Conservation (phyloP, 2,888 invertebrate genomes). For the Silvanus unidentatus region DNA sequence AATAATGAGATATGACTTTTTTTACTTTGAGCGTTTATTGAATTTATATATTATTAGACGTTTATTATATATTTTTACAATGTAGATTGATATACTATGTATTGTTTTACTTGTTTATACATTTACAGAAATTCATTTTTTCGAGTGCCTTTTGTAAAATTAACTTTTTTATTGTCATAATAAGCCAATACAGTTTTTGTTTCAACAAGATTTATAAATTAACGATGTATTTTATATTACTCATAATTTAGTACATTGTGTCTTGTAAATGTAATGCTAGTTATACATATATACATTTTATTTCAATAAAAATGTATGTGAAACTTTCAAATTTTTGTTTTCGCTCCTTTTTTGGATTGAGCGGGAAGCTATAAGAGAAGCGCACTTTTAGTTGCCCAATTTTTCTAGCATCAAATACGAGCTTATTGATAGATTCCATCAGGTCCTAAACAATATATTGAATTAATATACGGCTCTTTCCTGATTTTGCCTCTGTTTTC, state of each 20-base stretch:
- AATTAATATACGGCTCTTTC: too few relatives aligned
- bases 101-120: too few relatives aligned
- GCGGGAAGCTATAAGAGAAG: too few relatives aligned
- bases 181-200: slow-evolving; percentile 3
- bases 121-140: slow-evolving; percentile 14
- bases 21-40: not conserved
- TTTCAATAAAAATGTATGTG: slow-evolving; percentile 1
- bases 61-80: too few relatives aligned
- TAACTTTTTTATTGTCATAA: slow-evolving; percentile 10
- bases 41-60: too few relatives aligned
- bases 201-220: too few relatives aligned
- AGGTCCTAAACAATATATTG: too few relatives aligned
- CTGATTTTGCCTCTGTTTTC: too few relatives aligned
- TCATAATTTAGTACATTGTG: not conserved
- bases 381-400: too few relatives aligned
- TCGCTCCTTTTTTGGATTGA: not conserved
- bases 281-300: not conserved
- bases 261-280: not conserved
- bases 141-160: slow-evolving; percentile 35
- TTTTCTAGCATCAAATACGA: too few relatives aligned
- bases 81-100: too few relatives aligned
- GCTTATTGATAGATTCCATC: too few relatives aligned
- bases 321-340: not conserved
- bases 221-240: not conserved
- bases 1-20: slow-evolving; percentile 1